phyloP scores from a whole-genome alignment of 2,797 vertebrate species.

The Paratrypauchen microcephalus region DNA sequence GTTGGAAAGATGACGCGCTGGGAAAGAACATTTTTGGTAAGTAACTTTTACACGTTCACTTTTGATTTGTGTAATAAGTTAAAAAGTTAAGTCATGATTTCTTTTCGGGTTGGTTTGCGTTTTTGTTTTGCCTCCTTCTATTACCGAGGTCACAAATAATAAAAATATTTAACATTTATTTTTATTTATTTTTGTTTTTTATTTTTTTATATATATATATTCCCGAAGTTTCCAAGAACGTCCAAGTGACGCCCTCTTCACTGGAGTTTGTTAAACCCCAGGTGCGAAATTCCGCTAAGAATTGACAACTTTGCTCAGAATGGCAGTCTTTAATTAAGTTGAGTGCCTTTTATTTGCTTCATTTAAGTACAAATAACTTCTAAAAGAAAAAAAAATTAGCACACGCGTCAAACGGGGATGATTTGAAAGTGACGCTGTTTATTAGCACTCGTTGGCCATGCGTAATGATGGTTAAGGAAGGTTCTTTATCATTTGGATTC shows the following conservation, averaged over 20 bases:
- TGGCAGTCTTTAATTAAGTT: background rate
- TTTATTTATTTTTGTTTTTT: too few species aligned
- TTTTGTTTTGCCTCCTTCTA: background rate
- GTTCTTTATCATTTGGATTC: too few species aligned
- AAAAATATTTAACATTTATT: too few species aligned
- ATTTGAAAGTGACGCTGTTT: too few species aligned
- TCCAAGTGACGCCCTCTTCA: background rate
- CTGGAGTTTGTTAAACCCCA: background rate
- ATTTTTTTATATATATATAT: too few species aligned
- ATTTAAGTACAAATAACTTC: background rate
- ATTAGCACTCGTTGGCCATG: background rate
- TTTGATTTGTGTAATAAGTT: background rate
- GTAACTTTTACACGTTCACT: background rate
- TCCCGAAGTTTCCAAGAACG: background rate
- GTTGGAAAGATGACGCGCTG: background rate
- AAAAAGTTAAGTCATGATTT: background rate
- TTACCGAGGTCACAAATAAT: background rate
- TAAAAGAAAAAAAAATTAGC: background rate
- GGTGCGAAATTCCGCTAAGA: slow-evolving; percentile 41
- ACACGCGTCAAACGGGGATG: background rate
- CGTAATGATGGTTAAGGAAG: background rate
- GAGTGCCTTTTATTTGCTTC: background rate
- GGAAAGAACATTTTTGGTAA: background rate
- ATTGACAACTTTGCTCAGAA: background rate
- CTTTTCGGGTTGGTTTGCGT: background rate